These are phyloP conservation scores for Sinodicranocentrus sp. DNA, from an alignment of 2,888 invertebrate genomes.

Conservation along the genomic window DNA sequence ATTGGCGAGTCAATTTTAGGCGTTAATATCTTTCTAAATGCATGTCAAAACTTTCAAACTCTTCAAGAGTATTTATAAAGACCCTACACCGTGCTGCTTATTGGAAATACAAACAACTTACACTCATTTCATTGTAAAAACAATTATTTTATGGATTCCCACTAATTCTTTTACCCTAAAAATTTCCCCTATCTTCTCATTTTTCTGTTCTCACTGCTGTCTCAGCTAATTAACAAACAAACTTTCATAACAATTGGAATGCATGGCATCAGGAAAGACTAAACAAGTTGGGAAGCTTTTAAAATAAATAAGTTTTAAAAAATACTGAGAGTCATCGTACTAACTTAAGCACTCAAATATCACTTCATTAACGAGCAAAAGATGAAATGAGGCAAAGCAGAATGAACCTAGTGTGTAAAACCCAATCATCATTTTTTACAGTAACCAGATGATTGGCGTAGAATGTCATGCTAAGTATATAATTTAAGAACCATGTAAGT, in stretches of 20 bases:
- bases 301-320: no score
- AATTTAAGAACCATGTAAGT: background rate
- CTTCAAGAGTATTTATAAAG: background rate
- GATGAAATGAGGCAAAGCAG: background rate
- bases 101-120: background rate
- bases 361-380: conserved; percentile 26
- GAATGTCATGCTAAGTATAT: background rate
- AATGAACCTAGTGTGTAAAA: background rate
- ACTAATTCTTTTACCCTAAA: conserved; percentile 4
- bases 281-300: background rate
- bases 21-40: conserved; percentile 11
- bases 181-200: background rate
- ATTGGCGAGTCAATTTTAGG: background rate
- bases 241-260: background rate
- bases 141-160: conserved; percentile 17
- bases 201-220: conserved; percentile 22
- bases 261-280: background rate
- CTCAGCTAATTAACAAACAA: conserved; percentile 14
- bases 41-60: conserved; percentile 11
- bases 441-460: conserved; percentile 19
- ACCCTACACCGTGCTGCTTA: background rate
- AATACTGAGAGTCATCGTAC: background rate
- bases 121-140: background rate
- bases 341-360: conserved; percentile 7
- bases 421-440: background rate